Percentiles rank a stretch among this genome's conserved stretches.
phyloP scores from a whole-genome alignment of 2,888 invertebrate genomes.

The Coelinius sp. region DNA sequence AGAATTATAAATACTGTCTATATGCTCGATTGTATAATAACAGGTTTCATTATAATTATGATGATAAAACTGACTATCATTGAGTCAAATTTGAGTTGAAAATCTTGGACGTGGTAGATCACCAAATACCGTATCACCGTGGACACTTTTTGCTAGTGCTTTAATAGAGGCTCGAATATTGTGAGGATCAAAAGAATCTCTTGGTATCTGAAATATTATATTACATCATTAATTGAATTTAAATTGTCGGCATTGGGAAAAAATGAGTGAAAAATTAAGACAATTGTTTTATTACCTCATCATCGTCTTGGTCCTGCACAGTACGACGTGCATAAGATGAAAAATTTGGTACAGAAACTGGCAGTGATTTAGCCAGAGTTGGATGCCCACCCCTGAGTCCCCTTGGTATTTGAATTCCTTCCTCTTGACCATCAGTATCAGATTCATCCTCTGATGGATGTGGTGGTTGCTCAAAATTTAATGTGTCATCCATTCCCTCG shows the following conservation, averaged over 20 bases:
- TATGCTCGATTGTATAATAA: neutral
- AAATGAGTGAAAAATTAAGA: slow-evolving; percentile 1
- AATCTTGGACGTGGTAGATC: slow-evolving; percentile 90
- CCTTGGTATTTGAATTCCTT: slow-evolving; percentile 75
- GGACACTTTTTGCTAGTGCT: slow-evolving; percentile 91
- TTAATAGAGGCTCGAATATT: slow-evolving; percentile 94
- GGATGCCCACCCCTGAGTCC: slow-evolving; percentile 69
- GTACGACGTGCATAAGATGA: slow-evolving; percentile 68
- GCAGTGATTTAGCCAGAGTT: slow-evolving; percentile 82
- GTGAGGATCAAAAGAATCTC: slow-evolving; percentile 72
- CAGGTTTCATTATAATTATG: neutral
- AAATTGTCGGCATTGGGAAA: neutral
- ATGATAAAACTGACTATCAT: neutral
- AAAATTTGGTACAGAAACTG: slow-evolving; percentile 82
- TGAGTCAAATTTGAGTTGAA: slow-evolving; percentile 84
- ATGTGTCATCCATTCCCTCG: slow-evolving; percentile 78
- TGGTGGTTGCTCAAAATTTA: slow-evolving; percentile 59
- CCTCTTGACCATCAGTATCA: slow-evolving; percentile 81
- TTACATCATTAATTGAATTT: neutral
- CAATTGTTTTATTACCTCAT: slow-evolving; percentile 70
- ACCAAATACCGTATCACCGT: slow-evolving; percentile 88
- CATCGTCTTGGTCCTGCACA: slow-evolving; percentile 71
- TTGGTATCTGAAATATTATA: slow-evolving; percentile 52
- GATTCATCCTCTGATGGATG: slow-evolving; percentile 73
- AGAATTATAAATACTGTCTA: neutral